A percentile compares a stretch with the other conserved stretches of the same genome.
phyloP scores from a whole-genome alignment of 2,888 invertebrate species.

The Ichneumon xanthorius region DNA sequence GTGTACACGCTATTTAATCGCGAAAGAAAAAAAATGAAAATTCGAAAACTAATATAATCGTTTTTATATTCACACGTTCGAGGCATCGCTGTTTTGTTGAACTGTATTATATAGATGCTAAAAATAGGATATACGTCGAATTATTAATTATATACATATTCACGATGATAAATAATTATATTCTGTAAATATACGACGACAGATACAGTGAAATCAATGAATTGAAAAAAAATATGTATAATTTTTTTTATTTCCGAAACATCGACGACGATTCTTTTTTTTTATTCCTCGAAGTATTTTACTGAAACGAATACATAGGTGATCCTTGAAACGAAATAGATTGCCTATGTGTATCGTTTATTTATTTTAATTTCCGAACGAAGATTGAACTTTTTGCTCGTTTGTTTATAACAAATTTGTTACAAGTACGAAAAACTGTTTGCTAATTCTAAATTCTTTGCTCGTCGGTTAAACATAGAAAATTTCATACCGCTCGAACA shows the following conservation, averaged over 20 bases:
- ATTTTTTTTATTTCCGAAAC: not conserved
- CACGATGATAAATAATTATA: conserved; percentile 65
- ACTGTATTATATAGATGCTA: conserved; percentile 57
- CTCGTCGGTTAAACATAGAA: too few relatives aligned
- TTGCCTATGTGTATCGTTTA: not conserved
- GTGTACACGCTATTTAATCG: not conserved
- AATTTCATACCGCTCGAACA: too few relatives aligned
- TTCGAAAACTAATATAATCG: not conserved
- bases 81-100: conserved; percentile 47
- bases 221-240: not conserved
- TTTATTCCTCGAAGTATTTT: not conserved
- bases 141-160: conserved; percentile 41
- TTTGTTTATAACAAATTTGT: too few relatives aligned
- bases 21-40: not conserved
- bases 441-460: too few relatives aligned
- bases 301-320: not conserved
- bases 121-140: conserved; percentile 35
- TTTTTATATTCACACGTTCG: conserved; percentile 9
- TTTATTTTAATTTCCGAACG: too few relatives aligned
- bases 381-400: too few relatives aligned
- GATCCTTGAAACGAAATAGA: not conserved
- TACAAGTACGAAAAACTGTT: too few relatives aligned
- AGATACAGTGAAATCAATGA: conserved; percentile 68
- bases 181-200: conserved; percentile 80
- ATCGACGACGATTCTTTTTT: not conserved